Conservation (phyloP, 2,888 invertebrate genomes). For the Salpingus planirostris region DNA sequence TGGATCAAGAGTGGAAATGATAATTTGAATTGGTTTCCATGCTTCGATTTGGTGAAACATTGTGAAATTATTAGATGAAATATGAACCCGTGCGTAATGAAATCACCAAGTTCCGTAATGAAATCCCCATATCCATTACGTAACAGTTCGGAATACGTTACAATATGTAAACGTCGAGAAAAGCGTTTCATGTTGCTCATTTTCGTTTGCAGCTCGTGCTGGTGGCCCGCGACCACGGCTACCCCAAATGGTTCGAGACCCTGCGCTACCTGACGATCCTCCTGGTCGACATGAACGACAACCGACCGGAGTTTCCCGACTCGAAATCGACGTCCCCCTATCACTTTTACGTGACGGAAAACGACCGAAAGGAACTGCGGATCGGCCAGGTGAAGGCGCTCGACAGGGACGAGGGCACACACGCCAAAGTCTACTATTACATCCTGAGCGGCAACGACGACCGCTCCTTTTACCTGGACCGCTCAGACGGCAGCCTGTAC, state of each 20-base stretch:
- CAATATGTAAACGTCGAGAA: too few species aligned
- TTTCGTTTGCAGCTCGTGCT: constrained; percentile 29
- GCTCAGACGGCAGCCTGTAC: constrained; percentile 69
- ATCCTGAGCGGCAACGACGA: constrained; percentile 70
- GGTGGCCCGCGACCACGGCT: constrained; percentile 76
- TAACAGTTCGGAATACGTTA: too few species aligned
- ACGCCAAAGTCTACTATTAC: constrained; percentile 78
- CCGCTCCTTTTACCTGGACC: constrained; percentile 68
- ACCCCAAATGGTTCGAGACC: constrained; percentile 70
- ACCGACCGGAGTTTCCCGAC: constrained; percentile 66
- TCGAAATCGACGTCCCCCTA: constrained; percentile 51
- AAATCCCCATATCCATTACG: too few species aligned
- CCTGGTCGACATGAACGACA: constrained; percentile 73
- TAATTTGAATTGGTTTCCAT: too few species aligned
- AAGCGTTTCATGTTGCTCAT: too few species aligned
- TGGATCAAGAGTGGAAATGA: too few species aligned
- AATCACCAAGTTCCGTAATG: too few species aligned
- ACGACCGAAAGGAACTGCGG: constrained; percentile 52
- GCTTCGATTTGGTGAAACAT: too few species aligned
- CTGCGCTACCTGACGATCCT: constrained; percentile 65
- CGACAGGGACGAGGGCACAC: constrained; percentile 70
- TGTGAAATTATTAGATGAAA: too few species aligned
- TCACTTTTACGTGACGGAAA: constrained; percentile 64
- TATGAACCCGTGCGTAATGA: too few species aligned
- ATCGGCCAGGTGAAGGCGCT: constrained; percentile 64